Evolutionary conservation across 2,888 invertebrate genomes (phyloP), one percentile per base, ranked within the genome.

Genomic region (Elaeidobius kamerunicus): DNA sequence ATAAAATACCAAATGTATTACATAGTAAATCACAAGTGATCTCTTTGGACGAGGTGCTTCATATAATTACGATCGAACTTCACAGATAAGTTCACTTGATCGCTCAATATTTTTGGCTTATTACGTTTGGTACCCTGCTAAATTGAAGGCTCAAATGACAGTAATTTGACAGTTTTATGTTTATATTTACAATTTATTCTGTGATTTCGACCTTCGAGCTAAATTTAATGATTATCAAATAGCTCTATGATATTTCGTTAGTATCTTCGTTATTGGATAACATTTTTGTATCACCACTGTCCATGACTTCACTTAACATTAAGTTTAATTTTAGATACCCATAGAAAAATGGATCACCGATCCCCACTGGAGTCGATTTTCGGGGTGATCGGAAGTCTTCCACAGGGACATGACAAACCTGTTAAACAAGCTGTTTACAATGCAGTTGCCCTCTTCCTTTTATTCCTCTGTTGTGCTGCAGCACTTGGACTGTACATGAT

Each of bases 371-470:
- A 85, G 66, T 85, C 83, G 70, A 80, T 86, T 60, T 79, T 85
- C 60, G 84, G 80, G 66, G 82, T 84, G 60, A 78, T 85, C 59
- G 81, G 82, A 52, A 80, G 81, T 51, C 70, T 88, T 60, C 83
- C 87, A 11, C 83, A 85, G 62, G 87, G 86, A 30, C 86, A 91
- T 65, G 91, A 91, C 72, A 90, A 91, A 72, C 88, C 90, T n/a
- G 79, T 92, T 68, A 91, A 90, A 76, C 88, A 90, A 75, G 91
- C 91, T n/a, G 81, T 92, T 64, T 92, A 91, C 72, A 92, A 91
- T 75, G 88, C 90, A 3, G 80, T 89, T 55, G 91, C 91, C n/a
- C 74, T 90, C 47, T 81, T 90, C 62, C 78, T 91, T 59, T 75
- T 91, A 56, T 75, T 81, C 35, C 70, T 87, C 42, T 81, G 83